Conservation (phyloP, 2,113 vertebrate species). For the Psephotus haematonotus region DNA sequence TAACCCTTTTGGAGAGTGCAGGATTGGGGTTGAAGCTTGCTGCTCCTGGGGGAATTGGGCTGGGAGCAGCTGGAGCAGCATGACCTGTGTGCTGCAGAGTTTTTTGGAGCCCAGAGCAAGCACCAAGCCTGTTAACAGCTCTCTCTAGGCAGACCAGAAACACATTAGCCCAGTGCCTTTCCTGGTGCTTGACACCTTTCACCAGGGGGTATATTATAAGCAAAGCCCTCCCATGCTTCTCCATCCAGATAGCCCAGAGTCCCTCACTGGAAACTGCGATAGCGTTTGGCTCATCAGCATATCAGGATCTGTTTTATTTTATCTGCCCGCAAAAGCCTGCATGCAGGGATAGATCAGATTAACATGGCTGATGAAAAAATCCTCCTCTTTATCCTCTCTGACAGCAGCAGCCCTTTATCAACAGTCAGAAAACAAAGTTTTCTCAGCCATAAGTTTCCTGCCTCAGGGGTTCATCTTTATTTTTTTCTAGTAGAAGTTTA, state of each 20-base stretch:
- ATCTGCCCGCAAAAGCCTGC: background rate
- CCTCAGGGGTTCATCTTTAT: background rate
- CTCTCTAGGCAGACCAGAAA: background rate
- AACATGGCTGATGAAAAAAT: conserved; percentile 42
- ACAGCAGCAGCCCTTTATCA: conserved; percentile 35
- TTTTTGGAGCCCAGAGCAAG: background rate
- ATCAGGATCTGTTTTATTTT: background rate
- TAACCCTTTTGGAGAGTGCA: background rate
- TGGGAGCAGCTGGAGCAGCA: background rate
- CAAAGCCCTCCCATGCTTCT: background rate
- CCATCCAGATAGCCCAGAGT: background rate
- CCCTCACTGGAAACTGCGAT: background rate
- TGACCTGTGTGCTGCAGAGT: background rate
- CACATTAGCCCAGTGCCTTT: background rate
- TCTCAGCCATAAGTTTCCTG: conserved; percentile 28
- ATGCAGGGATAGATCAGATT: conserved; percentile 39
- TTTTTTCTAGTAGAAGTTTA: background rate
- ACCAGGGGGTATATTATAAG: background rate
- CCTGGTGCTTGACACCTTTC: background rate
- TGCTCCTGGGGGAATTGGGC: background rate
- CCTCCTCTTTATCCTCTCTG: conserved; percentile 23
- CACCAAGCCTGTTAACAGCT: background rate
- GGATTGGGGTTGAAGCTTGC: background rate
- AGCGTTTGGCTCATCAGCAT: background rate
- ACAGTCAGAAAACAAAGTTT: conserved; percentile 38